phyloP scores from a whole-genome alignment of 2,113 vertebrate species.

The Gracilinanus agilis region DNA sequence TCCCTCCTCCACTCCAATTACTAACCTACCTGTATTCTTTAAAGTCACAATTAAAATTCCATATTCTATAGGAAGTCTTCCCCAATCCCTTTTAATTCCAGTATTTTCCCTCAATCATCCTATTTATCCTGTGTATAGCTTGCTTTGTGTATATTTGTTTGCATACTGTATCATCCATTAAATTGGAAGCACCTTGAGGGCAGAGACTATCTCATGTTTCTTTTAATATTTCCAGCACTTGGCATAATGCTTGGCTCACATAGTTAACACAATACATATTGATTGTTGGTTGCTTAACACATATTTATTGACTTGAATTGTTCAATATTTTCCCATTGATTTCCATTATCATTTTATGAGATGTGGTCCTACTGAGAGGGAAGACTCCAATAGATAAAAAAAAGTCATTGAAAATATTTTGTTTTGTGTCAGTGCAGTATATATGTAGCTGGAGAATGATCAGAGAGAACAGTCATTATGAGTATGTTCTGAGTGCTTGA shows the following conservation, averaged over 20 bases:
- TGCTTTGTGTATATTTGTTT: background rate
- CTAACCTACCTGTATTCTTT: background rate
- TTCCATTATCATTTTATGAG: constrained; percentile 30
- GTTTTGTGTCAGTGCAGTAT: background rate
- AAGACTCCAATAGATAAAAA: background rate
- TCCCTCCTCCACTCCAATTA: background rate
- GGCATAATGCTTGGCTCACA: background rate
- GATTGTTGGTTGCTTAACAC: background rate
- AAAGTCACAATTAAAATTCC: background rate
- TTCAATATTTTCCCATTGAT: background rate
- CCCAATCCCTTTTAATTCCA: background rate
- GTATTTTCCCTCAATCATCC: background rate
- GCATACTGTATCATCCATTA: background rate
- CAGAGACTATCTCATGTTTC: background rate
- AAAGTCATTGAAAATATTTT: background rate
- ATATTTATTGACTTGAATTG: background rate
- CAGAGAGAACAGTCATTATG: background rate
- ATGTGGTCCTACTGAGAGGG: constrained; percentile 9
- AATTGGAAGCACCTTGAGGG: background rate
- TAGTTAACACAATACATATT: background rate
- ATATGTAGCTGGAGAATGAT: background rate
- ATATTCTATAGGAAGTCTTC: background rate
- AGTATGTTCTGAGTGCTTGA: background rate
- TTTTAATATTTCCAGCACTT: background rate
- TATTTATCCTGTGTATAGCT: background rate